Evolutionary conservation across 2,888 invertebrate genomes (phyloP).

Genomic region (Mamestra brassicae): DNA sequence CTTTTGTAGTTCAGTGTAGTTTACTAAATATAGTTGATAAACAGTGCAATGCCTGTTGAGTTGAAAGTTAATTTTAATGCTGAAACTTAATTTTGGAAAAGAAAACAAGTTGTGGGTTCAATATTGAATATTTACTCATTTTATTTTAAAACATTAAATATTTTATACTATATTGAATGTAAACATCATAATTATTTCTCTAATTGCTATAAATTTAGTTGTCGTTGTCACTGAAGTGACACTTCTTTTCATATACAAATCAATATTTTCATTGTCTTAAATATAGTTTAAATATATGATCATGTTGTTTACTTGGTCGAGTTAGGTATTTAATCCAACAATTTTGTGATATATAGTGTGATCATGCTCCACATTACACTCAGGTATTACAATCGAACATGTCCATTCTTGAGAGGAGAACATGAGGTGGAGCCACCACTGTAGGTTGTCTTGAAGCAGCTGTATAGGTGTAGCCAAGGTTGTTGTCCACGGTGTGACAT

Average conservation of each 20-base stretch:
- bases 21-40: neutral
- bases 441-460: neutral
- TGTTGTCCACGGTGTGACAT: fast-evolving
- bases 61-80: neutral
- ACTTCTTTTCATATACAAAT: neutral
- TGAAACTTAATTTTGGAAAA: neutral
- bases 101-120: conserved; percentile 1
- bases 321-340: neutral
- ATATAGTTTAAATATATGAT: too few species aligned
- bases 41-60: neutral
- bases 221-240: neutral
- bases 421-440: neutral
- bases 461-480: neutral
- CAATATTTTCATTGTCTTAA: neutral
- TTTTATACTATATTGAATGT: neutral
- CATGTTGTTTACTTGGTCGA: too few species aligned
- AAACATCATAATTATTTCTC: neutral
- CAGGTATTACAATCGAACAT: neutral
- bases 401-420: neutral
- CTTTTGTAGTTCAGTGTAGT: conserved; percentile 1
- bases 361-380: neutral
- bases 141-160: neutral
- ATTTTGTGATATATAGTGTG: neutral
- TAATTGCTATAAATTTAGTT: neutral
- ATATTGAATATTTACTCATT: neutral